Conservation (phyloP, 2,888 invertebrate genomes). For the Periphyllus acericola region DNA sequence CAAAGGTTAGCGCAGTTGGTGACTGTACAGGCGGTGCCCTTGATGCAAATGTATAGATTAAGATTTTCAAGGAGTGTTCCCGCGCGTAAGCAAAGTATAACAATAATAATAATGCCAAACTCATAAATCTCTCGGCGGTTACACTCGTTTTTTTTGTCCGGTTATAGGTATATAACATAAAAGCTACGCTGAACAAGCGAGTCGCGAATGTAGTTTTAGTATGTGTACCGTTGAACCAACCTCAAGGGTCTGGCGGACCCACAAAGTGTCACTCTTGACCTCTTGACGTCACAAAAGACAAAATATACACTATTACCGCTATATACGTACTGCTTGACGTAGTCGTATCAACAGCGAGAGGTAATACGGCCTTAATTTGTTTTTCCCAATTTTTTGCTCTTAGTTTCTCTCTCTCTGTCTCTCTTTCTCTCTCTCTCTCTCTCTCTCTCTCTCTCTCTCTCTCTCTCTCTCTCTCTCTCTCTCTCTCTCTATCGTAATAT, state of each 20-base stretch:
- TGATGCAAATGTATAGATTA: constrained; percentile 4
- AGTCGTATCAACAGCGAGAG: neutral
- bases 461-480: neutral
- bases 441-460: no score
- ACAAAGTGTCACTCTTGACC: constrained; percentile 39
- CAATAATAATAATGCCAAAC: neutral
- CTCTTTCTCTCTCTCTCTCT: no score
- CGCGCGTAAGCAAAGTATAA: neutral
- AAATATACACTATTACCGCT: constrained; percentile 3
- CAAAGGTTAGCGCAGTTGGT: neutral
- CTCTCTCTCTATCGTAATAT: neutral
- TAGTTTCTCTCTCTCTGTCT: no score
- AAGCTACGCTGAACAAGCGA: neutral
- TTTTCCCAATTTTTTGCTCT: neutral
- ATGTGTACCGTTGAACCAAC: constrained; percentile 35
- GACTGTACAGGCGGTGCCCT: neutral
- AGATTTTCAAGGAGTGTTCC: neutral
- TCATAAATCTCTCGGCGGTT: constrained; percentile 5
- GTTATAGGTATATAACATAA: neutral
- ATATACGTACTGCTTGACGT: no score
- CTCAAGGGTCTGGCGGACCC: neutral
- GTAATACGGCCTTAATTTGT: neutral
- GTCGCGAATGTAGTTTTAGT: constrained; percentile 9
- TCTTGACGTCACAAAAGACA: constrained; percentile 21
- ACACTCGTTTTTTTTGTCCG: neutral